phyloP scores from a whole-genome alignment of 2,797 vertebrate species.

The Hirundo rustica region DNA sequence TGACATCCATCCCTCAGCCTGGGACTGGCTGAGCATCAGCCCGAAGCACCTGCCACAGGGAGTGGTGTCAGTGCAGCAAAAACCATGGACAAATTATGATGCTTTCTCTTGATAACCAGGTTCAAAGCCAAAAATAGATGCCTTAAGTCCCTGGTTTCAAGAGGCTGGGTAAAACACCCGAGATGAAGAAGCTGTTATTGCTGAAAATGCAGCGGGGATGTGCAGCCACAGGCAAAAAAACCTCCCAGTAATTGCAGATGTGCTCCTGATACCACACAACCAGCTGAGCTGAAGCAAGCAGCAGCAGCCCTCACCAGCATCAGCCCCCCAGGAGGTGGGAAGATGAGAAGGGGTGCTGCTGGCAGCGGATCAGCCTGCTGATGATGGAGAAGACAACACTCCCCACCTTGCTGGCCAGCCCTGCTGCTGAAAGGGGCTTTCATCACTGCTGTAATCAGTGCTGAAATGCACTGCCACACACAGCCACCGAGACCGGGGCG shows the following conservation, averaged over 20 bases:
- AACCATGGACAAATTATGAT: neutral
- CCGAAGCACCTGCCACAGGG: accelerated
- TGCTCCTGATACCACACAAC: neutral
- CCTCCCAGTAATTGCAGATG: neutral
- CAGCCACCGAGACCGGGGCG: accelerated
- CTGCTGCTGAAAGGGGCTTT: neutral
- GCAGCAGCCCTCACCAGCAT: neutral
- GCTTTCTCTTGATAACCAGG: neutral
- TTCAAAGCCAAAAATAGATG: neutral
- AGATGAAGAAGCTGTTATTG: neutral
- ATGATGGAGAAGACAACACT: neutral
- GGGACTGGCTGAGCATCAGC: accelerated
- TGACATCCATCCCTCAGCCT: neutral
- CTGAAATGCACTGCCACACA: neutral
- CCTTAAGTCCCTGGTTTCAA: neutral
- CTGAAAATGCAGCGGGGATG: neutral
- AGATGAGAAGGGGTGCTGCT: neutral
- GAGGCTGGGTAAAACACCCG: neutral
- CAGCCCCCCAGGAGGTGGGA: neutral
- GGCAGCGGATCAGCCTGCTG: neutral
- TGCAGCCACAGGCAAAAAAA: neutral
- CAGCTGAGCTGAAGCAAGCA: neutral
- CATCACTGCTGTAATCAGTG: neutral
- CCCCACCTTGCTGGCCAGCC: accelerated
- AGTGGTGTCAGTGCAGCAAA: neutral